phyloP scores from a whole-genome alignment of 1,140 invertebrate genomes.

The Caenorhabditis latens region DNA sequence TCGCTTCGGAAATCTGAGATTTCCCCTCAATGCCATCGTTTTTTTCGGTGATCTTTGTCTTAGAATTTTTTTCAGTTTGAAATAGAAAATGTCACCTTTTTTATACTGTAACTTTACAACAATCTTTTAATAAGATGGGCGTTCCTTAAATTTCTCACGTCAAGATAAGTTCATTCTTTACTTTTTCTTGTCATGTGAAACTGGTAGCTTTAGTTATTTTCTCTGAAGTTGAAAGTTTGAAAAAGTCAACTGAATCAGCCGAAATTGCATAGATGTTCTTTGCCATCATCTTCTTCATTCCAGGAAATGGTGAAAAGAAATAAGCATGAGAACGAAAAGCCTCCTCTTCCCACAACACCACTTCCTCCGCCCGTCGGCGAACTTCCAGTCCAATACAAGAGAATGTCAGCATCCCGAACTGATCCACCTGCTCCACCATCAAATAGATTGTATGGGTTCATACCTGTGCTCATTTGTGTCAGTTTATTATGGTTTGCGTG shows the following conservation, averaged over 20 bases:
- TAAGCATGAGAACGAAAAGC: not conserved
- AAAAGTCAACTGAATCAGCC: no score
- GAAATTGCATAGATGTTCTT: no score
- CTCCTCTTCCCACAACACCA: slow-evolving; percentile 12
- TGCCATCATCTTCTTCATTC: not conserved
- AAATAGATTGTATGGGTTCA: not conserved
- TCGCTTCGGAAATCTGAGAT: not conserved
- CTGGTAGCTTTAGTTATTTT: no score
- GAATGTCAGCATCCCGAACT: not conserved
- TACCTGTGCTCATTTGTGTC: not conserved
- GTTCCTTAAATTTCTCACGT: no score
- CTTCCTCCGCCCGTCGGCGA: not conserved
- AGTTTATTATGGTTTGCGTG: slow-evolving; percentile 15
- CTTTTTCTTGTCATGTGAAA: no score
- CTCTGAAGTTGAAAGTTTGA: not conserved
- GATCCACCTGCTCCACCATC: not conserved
- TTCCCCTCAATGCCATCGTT: not conserved
- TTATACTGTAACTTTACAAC: not conserved
- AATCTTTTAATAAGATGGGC: no score
- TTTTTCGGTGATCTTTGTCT: slow-evolving; percentile 12
- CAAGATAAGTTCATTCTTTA: no score
- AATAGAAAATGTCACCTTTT: not conserved
- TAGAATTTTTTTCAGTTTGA: not conserved
- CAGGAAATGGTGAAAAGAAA: slow-evolving; percentile 19
- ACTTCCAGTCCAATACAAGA: slow-evolving; percentile 27